Evolutionary conservation across 2,888 invertebrate genomes (phyloP), one percentile per base, ranked within the genome.

Genomic region (Dasysyrphus tricinctus): DNA sequence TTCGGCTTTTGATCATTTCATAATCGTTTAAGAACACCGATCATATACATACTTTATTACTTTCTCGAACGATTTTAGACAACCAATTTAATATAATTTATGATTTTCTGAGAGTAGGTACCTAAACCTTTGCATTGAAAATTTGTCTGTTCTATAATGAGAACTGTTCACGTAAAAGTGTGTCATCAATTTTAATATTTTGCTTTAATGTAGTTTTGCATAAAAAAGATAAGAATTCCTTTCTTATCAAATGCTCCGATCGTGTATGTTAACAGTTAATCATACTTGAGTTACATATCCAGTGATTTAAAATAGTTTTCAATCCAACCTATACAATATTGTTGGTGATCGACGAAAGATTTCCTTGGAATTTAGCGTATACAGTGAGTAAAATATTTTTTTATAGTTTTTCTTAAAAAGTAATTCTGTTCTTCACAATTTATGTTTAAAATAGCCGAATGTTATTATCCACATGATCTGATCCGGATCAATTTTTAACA

Each of bases 271-370:
- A 44, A 2, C 3, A 0, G 16, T 49, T 16, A 1, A 47, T 49
- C 8, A 0, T 11, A 9, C 5, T 16, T 19, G 8, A 19, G 16
- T 11, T 19, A 11, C 0, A 11, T 19, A 19, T 24, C 3, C 24
- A 51, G 51, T 51, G 51, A 29, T 51, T 51, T 24, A 51, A 5
- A 51, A 51, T 51, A 19, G 24, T 51, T 51, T 51, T 51, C 19
- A 51, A 3, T 51, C 12, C 3, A 51, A 24, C 24, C 19, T 49
- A 49, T 11, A 51, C 5, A 47, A n/a, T 44, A 3, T 42, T n/a
- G 44, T 44, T 7, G n/a, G 7, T n/a, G 44, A 44, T 44, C 44
- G 5, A n/a, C 5, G 44, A 44, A 42, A 12, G 12, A 14, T 42
- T 44, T 44, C n/a, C n/a, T 44, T 44, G 44, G 44, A 44, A 7